Evolutionary conservation across 2,113 vertebrate species (phyloP).

Genomic region (Sphyrna mokarran): DNA sequence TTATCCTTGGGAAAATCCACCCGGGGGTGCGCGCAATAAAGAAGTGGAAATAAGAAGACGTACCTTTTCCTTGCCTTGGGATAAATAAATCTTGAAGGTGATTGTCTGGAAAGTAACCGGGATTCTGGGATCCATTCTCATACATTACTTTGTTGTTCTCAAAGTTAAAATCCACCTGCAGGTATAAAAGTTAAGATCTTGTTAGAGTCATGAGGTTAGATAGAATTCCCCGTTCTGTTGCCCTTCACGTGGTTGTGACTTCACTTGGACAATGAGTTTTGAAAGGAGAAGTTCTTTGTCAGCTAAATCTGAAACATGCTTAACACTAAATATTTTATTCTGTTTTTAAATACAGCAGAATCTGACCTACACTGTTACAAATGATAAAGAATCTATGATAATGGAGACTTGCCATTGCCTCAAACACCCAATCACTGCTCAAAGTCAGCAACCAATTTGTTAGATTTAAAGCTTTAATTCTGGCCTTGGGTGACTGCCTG

Average conservation of each 20-base stretch:
- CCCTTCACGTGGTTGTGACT: not conserved
- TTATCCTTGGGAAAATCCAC: not conserved
- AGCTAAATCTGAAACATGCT: not conserved
- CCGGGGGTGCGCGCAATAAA: not conserved
- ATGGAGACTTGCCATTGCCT: not conserved
- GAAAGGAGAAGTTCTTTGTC: not conserved
- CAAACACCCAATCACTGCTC: not conserved
- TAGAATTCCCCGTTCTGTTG: not conserved
- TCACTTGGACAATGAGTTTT: not conserved
- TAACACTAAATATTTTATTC: not conserved
- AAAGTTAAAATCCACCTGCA: constrained; percentile 5
- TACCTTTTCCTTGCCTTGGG: constrained; percentile 34
- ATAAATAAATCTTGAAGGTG: constrained; percentile 11
- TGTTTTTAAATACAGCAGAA: not conserved
- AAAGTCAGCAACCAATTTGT: not conserved
- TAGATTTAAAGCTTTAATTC: too few species aligned
- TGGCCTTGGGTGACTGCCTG: too few species aligned
- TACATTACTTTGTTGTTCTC: not conserved
- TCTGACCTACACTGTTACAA: not conserved
- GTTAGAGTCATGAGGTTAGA: not conserved
- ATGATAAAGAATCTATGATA: not conserved
- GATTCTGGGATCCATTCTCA: not conserved
- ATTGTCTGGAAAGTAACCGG: not conserved
- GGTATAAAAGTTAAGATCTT: not conserved
- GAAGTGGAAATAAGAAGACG: not conserved